Base-by-base conservation (phyloP, 2,797 vertebrate genomes). In the Thripadectes ignobilis region DNA sequence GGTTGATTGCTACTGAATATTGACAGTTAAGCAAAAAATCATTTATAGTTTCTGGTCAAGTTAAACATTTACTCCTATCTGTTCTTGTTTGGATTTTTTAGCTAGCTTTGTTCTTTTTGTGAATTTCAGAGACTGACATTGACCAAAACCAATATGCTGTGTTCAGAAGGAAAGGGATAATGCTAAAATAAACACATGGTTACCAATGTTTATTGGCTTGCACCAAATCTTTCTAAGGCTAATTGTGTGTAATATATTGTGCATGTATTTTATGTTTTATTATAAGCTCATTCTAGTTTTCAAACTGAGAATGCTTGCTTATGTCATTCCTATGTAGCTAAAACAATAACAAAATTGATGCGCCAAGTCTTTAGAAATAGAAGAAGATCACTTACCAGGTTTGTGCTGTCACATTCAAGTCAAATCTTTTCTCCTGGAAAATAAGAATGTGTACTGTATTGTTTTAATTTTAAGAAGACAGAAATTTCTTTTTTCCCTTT, bases 401-500 rank as follows among this genome's bases (percentile, higher is more conserved):
- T 52, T 97, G 89, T 43, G 97, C 95, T 91, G 96, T 98, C 92
- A 99, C 86, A 43, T 98, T 95, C 81, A 99, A 95, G 89, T 98
- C 98, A 94, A 97, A 99, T 49, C 95, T 97, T 81, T 97, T 97
- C 24, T 95, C 95, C 99, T 99, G 91, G 39, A 96, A 96, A 97
- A 81, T 12, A 89, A 94, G 54, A 97, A 51, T 38, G 6, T 16
- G 16, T 36, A 72, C 14, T 61, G 5, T 49, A 27, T 43, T 24
- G 72, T 49, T 46, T 48, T 3, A 5, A 12, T 79, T 59, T 84
- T 36, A 1, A n/a, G 71, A 54, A 75, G 55, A 45, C 43, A 34
- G 9, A 20, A n/a, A 29, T 72, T 45, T 55, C 4, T 38, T 34
- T 78, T 81, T 72, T 46, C 5, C 6, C 5, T 52, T 69, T 95